Percentiles rank a stretch among this genome's conserved stretches.
Conservation (phyloP, 2,113 vertebrate genomes). For the Meles meles region DNA sequence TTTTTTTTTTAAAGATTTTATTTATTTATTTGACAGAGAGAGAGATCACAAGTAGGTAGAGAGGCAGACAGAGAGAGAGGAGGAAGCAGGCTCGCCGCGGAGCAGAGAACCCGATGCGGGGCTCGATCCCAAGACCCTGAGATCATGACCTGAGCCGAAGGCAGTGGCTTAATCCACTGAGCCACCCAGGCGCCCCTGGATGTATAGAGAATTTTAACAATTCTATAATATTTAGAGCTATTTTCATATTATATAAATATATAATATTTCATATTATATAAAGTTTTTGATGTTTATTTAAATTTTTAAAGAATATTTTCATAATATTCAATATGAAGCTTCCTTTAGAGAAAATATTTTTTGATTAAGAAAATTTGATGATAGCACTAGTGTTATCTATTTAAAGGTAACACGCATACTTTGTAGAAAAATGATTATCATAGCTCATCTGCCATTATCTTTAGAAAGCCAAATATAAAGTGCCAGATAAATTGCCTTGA, state of each 20-base stretch:
- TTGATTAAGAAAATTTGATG: slow-evolving; percentile 3
- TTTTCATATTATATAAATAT: neutral
- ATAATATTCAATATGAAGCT: neutral
- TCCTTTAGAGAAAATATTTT: neutral
- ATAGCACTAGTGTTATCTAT: neutral
- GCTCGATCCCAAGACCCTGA: too few species aligned
- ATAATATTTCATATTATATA: neutral
- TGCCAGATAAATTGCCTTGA: neutral
- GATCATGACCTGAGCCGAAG: too few species aligned
- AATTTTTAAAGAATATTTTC: neutral
- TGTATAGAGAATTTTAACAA: neutral
- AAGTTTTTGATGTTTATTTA: neutral
- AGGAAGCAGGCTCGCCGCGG: too few species aligned
- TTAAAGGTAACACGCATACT: neutral
- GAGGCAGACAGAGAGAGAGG: too few species aligned
- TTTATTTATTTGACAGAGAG: too few species aligned
- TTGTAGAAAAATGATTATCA: neutral
- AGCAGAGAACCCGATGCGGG: too few species aligned
- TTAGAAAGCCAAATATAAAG: slow-evolving; percentile 10
- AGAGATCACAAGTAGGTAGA: too few species aligned
- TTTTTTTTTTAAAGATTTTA: too few species aligned
- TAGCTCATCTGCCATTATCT: neutral
- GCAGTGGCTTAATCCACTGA: too few species aligned
- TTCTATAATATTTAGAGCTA: neutral
- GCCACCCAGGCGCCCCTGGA: too few species aligned